These are phyloP conservation scores for Pogonophryne albipinna DNA, from an alignment of 2,797 vertebrate species.

Conservation along the genomic window DNA sequence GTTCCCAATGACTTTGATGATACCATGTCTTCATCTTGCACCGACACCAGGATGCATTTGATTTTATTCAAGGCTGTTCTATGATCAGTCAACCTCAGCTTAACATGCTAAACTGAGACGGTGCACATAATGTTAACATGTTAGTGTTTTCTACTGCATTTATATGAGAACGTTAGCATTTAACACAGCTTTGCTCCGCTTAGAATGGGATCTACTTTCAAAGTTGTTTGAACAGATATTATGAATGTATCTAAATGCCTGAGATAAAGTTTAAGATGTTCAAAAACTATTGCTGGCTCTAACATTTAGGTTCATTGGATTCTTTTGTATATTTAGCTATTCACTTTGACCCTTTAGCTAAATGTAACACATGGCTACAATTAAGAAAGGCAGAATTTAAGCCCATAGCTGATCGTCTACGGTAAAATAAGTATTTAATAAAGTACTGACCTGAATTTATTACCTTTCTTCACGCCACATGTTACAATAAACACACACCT, in stretches of 20 bases:
- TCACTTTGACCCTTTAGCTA: too few species aligned
- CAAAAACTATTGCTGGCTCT: too few species aligned
- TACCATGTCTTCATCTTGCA: neutral
- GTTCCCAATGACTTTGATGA: neutral
- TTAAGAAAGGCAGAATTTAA: neutral
- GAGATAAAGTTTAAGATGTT: too few species aligned
- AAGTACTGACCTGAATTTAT: slow-evolving; percentile 27
- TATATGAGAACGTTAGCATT: neutral
- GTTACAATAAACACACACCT: slow-evolving; percentile 34
- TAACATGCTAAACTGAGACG: neutral
- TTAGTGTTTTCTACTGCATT: neutral
- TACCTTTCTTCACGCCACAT: slow-evolving; percentile 9
- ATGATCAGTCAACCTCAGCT: neutral
- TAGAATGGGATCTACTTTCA: too few species aligned
- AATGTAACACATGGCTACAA: neutral
- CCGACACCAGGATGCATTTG: neutral
- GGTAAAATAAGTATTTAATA: slow-evolving; percentile 30
- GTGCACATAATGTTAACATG: neutral
- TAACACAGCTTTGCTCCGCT: neutral
- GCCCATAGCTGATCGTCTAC: slow-evolving; percentile 25
- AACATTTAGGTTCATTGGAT: too few species aligned
- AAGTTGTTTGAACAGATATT: too few species aligned
- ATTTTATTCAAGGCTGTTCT: neutral
- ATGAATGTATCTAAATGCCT: too few species aligned
- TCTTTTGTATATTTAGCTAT: too few species aligned